These are phyloP conservation scores for Hartigia nigra DNA, from an alignment of 2,888 invertebrate genomes.

Conservation along the genomic window DNA sequence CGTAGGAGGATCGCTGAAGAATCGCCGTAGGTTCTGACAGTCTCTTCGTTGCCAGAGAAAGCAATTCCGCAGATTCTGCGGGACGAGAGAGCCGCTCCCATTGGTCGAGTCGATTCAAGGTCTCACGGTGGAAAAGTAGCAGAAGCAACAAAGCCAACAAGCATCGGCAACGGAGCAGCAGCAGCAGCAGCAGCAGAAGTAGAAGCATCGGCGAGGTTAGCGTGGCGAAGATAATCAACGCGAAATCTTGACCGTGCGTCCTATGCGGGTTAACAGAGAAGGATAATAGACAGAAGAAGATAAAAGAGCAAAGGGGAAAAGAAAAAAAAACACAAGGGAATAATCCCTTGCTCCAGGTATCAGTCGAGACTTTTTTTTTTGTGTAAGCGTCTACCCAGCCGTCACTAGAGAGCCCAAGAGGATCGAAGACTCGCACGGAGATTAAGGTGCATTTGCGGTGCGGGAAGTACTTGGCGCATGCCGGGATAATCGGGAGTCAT, in stretches of 20 bases:
- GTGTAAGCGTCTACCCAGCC: not conserved
- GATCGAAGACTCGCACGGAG: not conserved
- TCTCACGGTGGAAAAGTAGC: not conserved
- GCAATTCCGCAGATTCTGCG: not conserved
- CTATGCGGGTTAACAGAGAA: not conserved
- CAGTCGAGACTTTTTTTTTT: not conserved
- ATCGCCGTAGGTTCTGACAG: not conserved
- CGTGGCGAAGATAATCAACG: not conserved
- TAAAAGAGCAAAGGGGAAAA: not conserved
- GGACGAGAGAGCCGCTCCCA: not conserved
- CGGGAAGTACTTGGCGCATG: conserved; percentile 3
- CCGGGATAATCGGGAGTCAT: not conserved
- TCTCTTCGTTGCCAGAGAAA: not conserved
- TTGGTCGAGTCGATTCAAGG: not conserved
- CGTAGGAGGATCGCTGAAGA: not conserved
- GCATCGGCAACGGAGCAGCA: not conserved
- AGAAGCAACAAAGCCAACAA: not conserved
- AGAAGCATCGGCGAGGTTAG: not conserved
- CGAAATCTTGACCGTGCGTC: not conserved
- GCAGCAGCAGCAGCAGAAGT: not conserved
- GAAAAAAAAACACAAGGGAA: not conserved
- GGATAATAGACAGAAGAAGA: not conserved
- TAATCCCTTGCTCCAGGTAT: not conserved
- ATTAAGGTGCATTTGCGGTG: conserved; percentile 10
- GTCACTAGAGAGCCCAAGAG: not conserved